Base-by-base conservation (phyloP, 64 coral and sea anemone species). In the Exaiptasia diaphana region DNA sequence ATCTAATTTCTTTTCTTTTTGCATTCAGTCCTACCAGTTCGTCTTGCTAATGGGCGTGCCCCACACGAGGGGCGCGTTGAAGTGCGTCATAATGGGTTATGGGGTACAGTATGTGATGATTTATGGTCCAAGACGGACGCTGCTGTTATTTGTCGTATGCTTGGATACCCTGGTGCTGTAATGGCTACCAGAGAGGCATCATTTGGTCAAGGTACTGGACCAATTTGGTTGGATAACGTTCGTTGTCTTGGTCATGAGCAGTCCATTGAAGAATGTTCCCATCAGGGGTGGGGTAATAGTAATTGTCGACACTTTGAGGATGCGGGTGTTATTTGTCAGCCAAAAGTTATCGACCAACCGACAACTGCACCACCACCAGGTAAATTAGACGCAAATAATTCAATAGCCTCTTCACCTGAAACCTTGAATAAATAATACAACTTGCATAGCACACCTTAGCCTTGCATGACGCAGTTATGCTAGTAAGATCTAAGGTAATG, bases 181-280 rank as follows among this genome's bases (percentile, higher is more conserved):
- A 20, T 18, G 20, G 61, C 61, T 20, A 38, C 61, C 1, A 12
- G 12, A 14, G 30, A 35, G 4, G 61, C 61, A 20, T 35, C 32
- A 24, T 65, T 65, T 20, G 61, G 61, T 35, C 61, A 0, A 20
- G 61, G 61, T 6, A 38, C 31, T 35, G 61, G 61, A 4, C 33
- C 2, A 35, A 65, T 65, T 37, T 65, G 61, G 61, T 35, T 65
- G 61, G 61, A 65, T 35, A 65, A 65, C 38, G 61, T 65, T 13
- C 61, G 38, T 7, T 65, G 61, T 65, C 31, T 20, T 14, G 61
- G 61, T 18, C 14, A n/a, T 65, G 61, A 65, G 8, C 32, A 17
- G 31, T 35, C 30, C 30, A 38, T 65, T 17, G 61, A 65, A 32
- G 61, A 65, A 10, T 65, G 61, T 65, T 35, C 61, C 30, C 12